Evolutionary conservation across 2,888 invertebrate species (phyloP).

Genomic region (Synergus gifuensis): DNA sequence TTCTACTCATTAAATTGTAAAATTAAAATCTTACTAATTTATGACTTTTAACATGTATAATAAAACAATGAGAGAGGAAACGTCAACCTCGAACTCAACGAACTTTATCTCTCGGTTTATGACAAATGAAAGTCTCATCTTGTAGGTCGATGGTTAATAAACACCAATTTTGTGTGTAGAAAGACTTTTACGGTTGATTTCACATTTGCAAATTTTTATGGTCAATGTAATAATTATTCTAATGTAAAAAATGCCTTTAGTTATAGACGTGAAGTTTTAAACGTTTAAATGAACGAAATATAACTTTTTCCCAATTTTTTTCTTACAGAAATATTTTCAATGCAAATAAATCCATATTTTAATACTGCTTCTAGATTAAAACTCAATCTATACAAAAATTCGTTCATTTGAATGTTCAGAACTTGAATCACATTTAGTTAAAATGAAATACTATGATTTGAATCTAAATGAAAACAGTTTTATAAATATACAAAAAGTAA

Average conservation of each 20-base stretch:
- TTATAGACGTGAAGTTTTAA: too few relatives aligned
- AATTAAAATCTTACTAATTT: background rate
- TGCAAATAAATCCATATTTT: too few relatives aligned
- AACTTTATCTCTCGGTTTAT: background rate
- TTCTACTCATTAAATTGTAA: background rate
- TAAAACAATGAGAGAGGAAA: background rate
- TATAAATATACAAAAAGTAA: background rate
- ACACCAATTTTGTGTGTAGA: background rate
- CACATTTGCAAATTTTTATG: constrained; percentile 2
- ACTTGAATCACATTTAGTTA: too few relatives aligned
- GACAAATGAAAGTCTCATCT: constrained; percentile 7
- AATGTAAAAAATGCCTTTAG: too few relatives aligned
- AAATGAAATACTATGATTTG: too few relatives aligned
- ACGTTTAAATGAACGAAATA: too few relatives aligned
- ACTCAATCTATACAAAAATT: too few relatives aligned
- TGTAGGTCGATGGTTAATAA: constrained; percentile 15
- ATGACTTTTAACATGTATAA: background rate
- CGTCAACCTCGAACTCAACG: background rate
- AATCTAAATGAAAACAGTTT: too few relatives aligned
- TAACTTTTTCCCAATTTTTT: too few relatives aligned
- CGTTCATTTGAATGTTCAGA: too few relatives aligned
- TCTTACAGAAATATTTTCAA: too few relatives aligned
- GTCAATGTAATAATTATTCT: background rate
- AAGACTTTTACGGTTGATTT: background rate
- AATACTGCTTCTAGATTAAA: too few relatives aligned